Evolutionary conservation across 2,888 invertebrate species (phyloP), one percentile per base, ranked within the genome.

Genomic region (Matsumyia berberina): DNA sequence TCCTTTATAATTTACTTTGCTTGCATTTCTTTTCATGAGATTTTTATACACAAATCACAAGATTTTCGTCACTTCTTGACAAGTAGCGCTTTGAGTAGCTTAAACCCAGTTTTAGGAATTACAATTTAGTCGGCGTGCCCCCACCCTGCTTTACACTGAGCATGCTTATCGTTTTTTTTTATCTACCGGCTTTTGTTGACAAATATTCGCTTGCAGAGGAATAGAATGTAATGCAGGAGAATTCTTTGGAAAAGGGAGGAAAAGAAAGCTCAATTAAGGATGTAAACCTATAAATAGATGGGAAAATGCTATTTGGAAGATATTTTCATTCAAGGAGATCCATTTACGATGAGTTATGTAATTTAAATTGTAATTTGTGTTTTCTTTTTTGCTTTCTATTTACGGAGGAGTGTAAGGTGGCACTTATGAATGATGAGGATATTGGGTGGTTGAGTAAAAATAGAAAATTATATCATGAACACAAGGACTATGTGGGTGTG

Each of bases 181-280:
- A 70, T 70, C 69, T 70, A 49, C 78, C 78, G 78, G 78, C 78
- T 78, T 70, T 78, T 78, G 78, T 78, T 78, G 78, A 78, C 78
- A 70, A 64, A 78, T 78, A 70, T n/a, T n/a, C n/a, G n/a, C n/a
- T n/a, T n/a, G n/a, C n/a, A n/a, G n/a, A n/a, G n/a, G n/a, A n/a
- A n/a, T n/a, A n/a, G n/a, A n/a, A n/a, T n/a, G n/a, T n/a, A n/a
- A n/a, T n/a, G n/a, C n/a, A 29, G 35, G 29, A 29, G 24, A n/a
- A 24, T 64, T 37, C 37, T 33, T 44, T 24, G n/a, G 9, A 39
- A 29, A 17, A 24, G 15, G 0, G 12, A 39, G n/a, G n/a, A 57
- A 19, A 55, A 35, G 11, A 60, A 60, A 72, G 72, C 51, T 72
- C 62, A 39, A 42, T 51, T 62, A 67, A 69, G 67, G 60, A 77